Evolutionary conservation across 2,113 vertebrate species (phyloP), one percentile per base, ranked within the genome.

Genomic region (Mustelus asterias): DNA sequence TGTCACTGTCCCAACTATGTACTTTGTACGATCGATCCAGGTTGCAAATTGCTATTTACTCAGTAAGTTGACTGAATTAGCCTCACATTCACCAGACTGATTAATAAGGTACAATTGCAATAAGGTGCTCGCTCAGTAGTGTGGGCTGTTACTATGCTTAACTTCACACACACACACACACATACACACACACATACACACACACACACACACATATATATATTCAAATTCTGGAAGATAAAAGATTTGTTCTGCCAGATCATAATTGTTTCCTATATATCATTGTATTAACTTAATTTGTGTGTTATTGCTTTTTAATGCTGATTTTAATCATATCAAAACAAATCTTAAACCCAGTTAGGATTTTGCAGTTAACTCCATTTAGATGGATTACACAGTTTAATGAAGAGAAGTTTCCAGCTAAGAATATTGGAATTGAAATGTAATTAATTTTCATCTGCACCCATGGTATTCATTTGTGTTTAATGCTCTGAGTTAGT

Each of bases 401-500:
- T 95, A 14, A 95, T 14, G n/a, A 41, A 26, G 90, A 18, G n/a
- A 90, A 60, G 10, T 60, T 90, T 95, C 76, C 69, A 70, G 11
- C 22, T 76, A 14, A 70, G 37, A 41, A 48, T 37, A 37, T 24
- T 54, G 94, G 94, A 72, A 70, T 95, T 95, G 94, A 72, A 95
- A 95, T 72, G 94, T 76, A 95, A 95, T 95, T 76, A 54, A 48
- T 76, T 95, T 76, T 69, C 44, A 95, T 76, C 67, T 76, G 24
- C 44, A 29, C 69, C 26, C 41, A 14, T 95, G 67, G 9, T 72
- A 54, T 72, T 95, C 48, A 95, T 72, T 95, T 54, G 13, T 24
- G 44, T 54, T 54, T 95, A 13, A 70, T 72, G 69, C 44, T 14
- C 9, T 44, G 20, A 9, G 41, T 69, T 95, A 26, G 24, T 44